Evolutionary conservation across 2,888 invertebrate genomes (phyloP), one percentile per base, ranked within the genome.

Genomic region (Calliphora vomitoria): DNA sequence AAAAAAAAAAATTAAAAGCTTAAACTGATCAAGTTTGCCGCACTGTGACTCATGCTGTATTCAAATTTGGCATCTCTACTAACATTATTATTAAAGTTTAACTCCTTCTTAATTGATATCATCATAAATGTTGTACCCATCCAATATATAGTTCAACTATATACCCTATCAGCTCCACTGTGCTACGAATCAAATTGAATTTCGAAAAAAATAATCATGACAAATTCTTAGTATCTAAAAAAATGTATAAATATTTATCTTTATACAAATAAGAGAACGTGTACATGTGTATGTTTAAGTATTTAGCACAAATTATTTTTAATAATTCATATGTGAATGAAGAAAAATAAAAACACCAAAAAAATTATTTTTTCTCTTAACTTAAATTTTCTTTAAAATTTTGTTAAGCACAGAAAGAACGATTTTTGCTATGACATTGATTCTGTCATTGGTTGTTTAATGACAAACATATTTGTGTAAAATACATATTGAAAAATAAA

Each of bases 381-480:
- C 15, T 55, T 15, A 50, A 68, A 74, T 60, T 44, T 71, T 69
- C 69, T 58, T 76, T 25, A 15, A 47, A 75, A 84, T 91, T 91
- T 90, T 90, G 91, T 44, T 31, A 58, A 76, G 55, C 81, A 55
- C 72, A 64, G 62, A 72, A 72, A 31, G 18, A 76, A 25, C 62
- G 18, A 47, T 58, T 76, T 81, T 74, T 69, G 47, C 62, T 74
- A 20, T 78, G 92, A 91, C 92, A 92, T 92, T 92, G 92, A 91
- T 90, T 92, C 91, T 92, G 92, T 91, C 92, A 92, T 92, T 92
- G 91, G 89, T 50, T 69, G 66, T n/a, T 71, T 35, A 83, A 69
- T 71, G 58, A 44, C 55, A 15, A 55, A 81, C 58, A 53, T 44
- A 60, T 68, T 75, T 69, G 69, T 50, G 71, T 35, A 68, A 85